Evolutionary conservation across 2,113 vertebrate genomes (phyloP).

Genomic region (Leucopsar rothschildi): DNA sequence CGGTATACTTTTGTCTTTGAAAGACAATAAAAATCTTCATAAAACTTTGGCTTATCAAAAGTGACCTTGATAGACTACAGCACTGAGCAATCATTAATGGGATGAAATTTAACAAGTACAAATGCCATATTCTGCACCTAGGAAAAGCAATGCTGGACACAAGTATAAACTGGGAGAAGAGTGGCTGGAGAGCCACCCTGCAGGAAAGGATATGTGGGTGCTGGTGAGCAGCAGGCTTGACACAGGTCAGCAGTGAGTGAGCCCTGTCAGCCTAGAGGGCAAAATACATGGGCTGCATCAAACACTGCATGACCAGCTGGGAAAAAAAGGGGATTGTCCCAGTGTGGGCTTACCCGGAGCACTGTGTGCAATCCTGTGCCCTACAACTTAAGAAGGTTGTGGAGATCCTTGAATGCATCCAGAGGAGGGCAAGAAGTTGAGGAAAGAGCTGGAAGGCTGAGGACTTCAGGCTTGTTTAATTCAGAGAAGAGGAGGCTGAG

Average conservation of each 20-base stretch:
- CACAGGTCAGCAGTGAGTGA: not conserved
- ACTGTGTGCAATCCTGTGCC: not conserved
- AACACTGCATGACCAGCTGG: not conserved
- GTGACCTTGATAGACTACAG: not conserved
- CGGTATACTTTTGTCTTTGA: not conserved
- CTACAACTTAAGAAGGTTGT: not conserved
- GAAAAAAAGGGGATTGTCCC: not conserved
- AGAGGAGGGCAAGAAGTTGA: not conserved
- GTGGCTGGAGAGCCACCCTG: not conserved
- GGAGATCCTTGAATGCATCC: not conserved
- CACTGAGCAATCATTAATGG: not conserved
- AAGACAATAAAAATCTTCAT: not conserved
- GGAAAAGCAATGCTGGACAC: not conserved
- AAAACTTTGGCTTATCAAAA: not conserved
- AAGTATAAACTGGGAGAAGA: not conserved
- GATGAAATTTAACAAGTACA: not conserved
- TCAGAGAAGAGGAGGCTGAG: not conserved
- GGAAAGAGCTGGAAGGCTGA: not conserved
- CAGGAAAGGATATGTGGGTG: not conserved
- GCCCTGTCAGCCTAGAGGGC: not conserved
- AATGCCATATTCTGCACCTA: not conserved
- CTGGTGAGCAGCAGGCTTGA: not conserved
- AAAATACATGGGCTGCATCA: rapidly evolving
- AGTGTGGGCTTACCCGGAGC: not conserved
- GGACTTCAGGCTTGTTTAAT: not conserved